Base-by-base conservation (phyloP, 2,797 vertebrate species). In the Sorex maritimensis region DNA sequence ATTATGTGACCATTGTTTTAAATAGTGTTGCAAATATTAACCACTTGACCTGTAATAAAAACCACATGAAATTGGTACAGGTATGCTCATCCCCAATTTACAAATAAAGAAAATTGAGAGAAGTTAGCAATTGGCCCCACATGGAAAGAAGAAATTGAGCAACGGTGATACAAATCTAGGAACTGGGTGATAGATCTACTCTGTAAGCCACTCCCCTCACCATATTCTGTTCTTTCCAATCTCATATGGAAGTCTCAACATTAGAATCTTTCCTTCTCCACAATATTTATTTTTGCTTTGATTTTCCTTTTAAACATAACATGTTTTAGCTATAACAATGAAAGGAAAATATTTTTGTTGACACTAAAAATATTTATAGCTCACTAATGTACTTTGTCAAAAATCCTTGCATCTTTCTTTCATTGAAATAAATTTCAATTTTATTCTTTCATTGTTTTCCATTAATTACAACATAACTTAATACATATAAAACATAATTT, bases 401-500 rank as follows among this genome's bases (percentile, higher is more conserved):
- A 0, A 73, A 92, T 52, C 61, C 17, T 63, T 63, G 17, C 23
- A 63, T 63, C 19, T 63, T 63, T 63, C 23, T 21, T 63, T 63
- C 3, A 7, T 63, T 63, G 14, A 63, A 19, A 63, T 63, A 63
- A 7, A 19, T 63, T 63, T 24, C 61, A 6, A 19, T 14, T 19
- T 58, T 14, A 14, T 58, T 67, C 1, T 46, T 78, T 77, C 17
- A 78, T 23, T 90, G 5, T 58, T 88, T 94, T 77, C 13, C 61
- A 30, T 11, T 79, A 74, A 75, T 74, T 49, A 81, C 30, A 46
- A 2, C 30, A 41, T 34, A 68, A 83, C 63, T 82, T 55, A 67
- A 81, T 80, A 44, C 78, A 92, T 91, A 78, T 92, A 8, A 1
- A 38, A 92, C 26, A 80, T 83, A 72, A 52, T 65, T 19, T 41